Percentiles rank a stretch among this genome's conserved stretches.
Conservation (phyloP, 2,113 vertebrate genomes). For the Strigops habroptila region DNA sequence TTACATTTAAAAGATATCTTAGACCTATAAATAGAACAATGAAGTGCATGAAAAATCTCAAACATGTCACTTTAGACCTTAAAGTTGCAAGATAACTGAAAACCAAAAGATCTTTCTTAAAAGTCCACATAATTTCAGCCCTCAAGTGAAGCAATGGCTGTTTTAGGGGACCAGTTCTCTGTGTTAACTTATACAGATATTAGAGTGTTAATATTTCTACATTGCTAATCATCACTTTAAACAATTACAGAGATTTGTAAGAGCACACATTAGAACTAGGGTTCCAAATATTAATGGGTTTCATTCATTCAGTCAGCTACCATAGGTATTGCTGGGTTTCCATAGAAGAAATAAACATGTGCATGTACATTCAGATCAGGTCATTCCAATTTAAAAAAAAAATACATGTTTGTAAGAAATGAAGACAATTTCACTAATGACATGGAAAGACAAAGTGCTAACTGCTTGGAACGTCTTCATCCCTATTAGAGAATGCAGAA, state of each 20-base stretch:
- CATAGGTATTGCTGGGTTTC: background rate
- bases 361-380: background rate
- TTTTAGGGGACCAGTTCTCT: background rate
- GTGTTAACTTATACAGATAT: background rate
- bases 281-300: background rate
- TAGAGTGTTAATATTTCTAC: background rate
- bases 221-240: background rate
- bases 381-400: background rate
- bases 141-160: background rate
- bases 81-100: background rate
- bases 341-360: background rate
- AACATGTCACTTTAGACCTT: background rate
- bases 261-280: background rate
- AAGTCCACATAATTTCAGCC: background rate
- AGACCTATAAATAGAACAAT: slow-evolving; percentile 4
- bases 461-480: background rate
- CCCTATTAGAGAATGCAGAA: background rate
- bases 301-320: background rate
- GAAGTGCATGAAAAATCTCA: background rate
- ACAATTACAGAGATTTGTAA: background rate
- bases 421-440: background rate
- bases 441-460: background rate
- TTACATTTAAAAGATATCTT: background rate
- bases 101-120: background rate
- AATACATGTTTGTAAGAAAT: background rate